Conservation (phyloP, 2,888 invertebrate species). For the Graphium colonna region DNA sequence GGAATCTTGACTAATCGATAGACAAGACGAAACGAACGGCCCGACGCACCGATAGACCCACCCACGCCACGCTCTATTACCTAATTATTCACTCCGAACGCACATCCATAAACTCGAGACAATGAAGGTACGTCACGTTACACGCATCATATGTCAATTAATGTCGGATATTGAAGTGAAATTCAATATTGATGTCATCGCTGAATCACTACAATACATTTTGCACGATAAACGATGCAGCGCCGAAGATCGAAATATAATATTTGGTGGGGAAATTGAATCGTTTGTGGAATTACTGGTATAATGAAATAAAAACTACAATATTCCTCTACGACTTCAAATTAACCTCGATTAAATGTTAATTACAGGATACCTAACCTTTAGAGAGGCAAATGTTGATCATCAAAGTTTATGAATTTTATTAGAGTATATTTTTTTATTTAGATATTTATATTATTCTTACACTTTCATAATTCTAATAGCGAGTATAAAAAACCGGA, state of each 20-base stretch:
- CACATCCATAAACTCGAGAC: slow-evolving; percentile 49
- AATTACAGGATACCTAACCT: slow-evolving; percentile 18
- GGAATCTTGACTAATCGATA: slow-evolving; percentile 76
- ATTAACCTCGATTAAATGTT: slow-evolving; percentile 15
- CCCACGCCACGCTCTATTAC: slow-evolving; percentile 67
- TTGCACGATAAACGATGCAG: neutral
- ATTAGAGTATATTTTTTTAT: neutral
- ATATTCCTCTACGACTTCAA: neutral
- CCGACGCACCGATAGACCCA: slow-evolving; percentile 54
- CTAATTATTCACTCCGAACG: slow-evolving; percentile 55
- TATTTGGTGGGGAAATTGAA: neutral
- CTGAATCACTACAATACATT: neutral
- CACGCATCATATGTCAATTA: neutral
- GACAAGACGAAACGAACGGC: slow-evolving; percentile 67
- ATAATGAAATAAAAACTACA: neutral
- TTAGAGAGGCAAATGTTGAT: neutral
- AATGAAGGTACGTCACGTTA: slow-evolving; percentile 27
- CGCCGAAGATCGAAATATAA: neutral
- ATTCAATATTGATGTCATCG: neutral
- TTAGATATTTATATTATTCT: no score
- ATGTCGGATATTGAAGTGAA: neutral
- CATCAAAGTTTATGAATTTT: neutral
- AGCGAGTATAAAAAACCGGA: no score
- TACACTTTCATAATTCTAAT: no score
- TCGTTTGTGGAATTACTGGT: neutral